A percentile compares a stretch with the other conserved stretches of the same genome.
phyloP scores from a whole-genome alignment of 2,113 vertebrate species.

The Alaudala cheleensis region DNA sequence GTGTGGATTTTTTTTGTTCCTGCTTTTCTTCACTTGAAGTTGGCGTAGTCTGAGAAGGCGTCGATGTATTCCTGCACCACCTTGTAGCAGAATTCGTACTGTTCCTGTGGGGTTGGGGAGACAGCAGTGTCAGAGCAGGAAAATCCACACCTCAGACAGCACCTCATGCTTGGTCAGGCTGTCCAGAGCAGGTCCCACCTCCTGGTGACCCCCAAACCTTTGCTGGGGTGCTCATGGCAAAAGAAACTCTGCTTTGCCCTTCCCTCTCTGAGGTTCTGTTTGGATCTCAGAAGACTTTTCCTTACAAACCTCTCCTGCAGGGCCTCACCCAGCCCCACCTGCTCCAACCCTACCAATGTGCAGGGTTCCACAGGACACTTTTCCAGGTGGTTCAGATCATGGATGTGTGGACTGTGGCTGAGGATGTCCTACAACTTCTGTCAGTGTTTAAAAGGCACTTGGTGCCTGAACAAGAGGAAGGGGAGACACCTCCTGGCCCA shows the following conservation, averaged over 20 bases:
- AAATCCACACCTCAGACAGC: rapidly evolving
- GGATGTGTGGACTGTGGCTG: rapidly evolving
- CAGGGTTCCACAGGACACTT: neutral
- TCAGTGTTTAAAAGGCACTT: neutral
- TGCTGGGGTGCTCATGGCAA: neutral
- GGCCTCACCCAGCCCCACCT: neutral
- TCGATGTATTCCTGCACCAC: conserved; percentile 99
- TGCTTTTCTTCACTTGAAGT: conserved; percentile 88
- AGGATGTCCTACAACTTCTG: neutral
- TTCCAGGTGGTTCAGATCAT: neutral
- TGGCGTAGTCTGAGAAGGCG: conserved; percentile 99
- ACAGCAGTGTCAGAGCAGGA: rapidly evolving
- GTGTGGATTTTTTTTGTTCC: neutral
- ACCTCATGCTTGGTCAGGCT: too few relatives aligned
- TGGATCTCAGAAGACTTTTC: neutral
- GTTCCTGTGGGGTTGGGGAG: conserved; percentile 79
- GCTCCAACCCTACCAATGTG: neutral
- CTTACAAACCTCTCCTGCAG: neutral
- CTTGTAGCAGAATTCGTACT: conserved; percentile 99
- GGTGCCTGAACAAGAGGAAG: neutral
- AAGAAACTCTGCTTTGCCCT: neutral
- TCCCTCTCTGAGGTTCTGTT: neutral
- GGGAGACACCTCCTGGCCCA: neutral
- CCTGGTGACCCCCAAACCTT: neutral
- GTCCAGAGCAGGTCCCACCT: neutral